Conservation (phyloP, 2,797 vertebrate genomes). For the Echeneis naucrates region DNA sequence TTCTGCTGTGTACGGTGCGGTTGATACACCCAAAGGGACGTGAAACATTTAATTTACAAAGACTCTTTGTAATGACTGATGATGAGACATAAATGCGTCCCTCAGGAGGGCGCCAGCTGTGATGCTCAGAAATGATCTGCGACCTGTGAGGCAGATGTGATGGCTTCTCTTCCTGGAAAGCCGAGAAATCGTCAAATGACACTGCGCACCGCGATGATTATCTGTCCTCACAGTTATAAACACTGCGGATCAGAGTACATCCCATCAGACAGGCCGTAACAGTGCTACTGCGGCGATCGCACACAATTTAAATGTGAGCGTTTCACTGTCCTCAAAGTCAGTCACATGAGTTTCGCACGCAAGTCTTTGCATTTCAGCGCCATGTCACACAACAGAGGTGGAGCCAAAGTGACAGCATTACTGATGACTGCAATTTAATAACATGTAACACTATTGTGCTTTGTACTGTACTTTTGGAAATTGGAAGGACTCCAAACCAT, state of each 20-base stretch:
- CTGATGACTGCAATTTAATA: slow-evolving; percentile 76
- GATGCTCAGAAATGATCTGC: slow-evolving; percentile 59
- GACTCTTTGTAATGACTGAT: slow-evolving; percentile 70
- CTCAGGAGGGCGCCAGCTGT: slow-evolving; percentile 68
- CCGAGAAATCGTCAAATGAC: slow-evolving; percentile 42
- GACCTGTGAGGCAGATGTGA: slow-evolving; percentile 73
- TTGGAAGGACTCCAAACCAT: slow-evolving; percentile 77
- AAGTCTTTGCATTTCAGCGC: slow-evolving; percentile 47
- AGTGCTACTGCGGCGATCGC: slow-evolving; percentile 20
- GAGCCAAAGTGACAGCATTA: slow-evolving; percentile 73
- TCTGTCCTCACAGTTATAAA: slow-evolving; percentile 41
- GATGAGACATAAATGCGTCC: slow-evolving; percentile 70
- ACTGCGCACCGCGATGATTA: slow-evolving; percentile 43
- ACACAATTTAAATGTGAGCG: slow-evolving; percentile 33
- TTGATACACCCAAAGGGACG: slow-evolving; percentile 58
- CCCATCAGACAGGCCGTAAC: slow-evolving; percentile 38
- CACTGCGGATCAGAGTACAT: slow-evolving; percentile 43
- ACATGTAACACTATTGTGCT: slow-evolving; percentile 72
- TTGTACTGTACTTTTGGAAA: slow-evolving; percentile 69
- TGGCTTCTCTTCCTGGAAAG: slow-evolving; percentile 55
- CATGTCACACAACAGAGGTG: slow-evolving; percentile 53
- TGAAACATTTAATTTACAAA: slow-evolving; percentile 71
- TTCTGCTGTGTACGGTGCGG: slow-evolving; percentile 17
- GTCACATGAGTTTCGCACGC: slow-evolving; percentile 35
- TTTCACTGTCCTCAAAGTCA: slow-evolving; percentile 35